Base-by-base conservation (phyloP, 2,113 vertebrate genomes). In the Heptranchias perlo region DNA sequence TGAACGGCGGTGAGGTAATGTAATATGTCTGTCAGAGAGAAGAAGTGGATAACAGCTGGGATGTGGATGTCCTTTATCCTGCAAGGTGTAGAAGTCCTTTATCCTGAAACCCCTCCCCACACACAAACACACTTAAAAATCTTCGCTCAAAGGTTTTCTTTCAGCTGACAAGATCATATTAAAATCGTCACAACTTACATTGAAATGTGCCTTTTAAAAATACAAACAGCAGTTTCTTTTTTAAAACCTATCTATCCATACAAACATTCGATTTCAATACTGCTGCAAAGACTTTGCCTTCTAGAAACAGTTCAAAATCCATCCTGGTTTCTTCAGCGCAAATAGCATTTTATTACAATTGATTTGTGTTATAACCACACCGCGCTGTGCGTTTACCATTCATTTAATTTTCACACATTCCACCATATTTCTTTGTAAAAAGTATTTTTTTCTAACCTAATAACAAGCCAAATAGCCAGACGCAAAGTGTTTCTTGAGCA, bases 1-100 rank as follows among this genome's bases (percentile, higher is more conserved):
- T 86, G 96, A 61, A 94, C 67, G 95, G 76, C 69, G 28, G 7
- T 44, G 73, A 54, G 78, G 96, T 52, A 96, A 96, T 54, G 76
- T 82, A 16, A 82, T 58, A 58, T 73, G n/a, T 52, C 69, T 67
- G 86, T 54, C 69, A 92, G 62, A n/a, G 62, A 94, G n/a, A 54
- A 35, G 31, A 28, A 44, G 16, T 13, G 25, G 23, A 11, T 61
- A 96, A 92, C 96, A 96, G 67, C 94, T 96, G 96, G 52, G 69
- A 76, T 4, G 6, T 2, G 61, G 31, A 49, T 47, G 39, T 44
- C 21, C 39, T 65, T 95, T 67, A 35, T 95, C 31, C 62, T 49
- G 44, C 25, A 69, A 95, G 47, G 94, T 95, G 11, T 47, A 95
- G 23, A 16, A 44, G 1, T 28, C 39, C 25, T 65, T 95, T 94